Evolutionary conservation across 64 coral and sea anemone species (phyloP).

Genomic region (Dendrophyllia cribrosa): DNA sequence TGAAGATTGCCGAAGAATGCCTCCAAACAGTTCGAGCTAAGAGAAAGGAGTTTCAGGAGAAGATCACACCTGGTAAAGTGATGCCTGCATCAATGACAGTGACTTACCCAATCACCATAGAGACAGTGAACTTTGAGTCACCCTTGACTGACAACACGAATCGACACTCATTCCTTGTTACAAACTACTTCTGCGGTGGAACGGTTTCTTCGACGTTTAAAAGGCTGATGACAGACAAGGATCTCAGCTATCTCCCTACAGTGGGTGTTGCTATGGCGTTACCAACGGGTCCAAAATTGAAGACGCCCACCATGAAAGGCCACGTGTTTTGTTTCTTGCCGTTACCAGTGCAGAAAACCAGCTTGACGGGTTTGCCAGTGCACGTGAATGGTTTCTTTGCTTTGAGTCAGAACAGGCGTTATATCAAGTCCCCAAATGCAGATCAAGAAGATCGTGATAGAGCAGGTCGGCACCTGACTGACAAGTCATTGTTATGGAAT

Average conservation of each 20-base stretch:
- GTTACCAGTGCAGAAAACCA: slow-evolving; percentile 80
- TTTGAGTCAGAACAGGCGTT: slow-evolving; percentile 87
- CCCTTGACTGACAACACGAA: background rate
- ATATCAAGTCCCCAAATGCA: slow-evolving; percentile 81
- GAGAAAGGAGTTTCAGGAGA: slow-evolving; percentile 49
- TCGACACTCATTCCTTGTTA: background rate
- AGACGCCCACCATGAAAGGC: background rate
- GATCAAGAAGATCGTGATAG: slow-evolving; percentile 59
- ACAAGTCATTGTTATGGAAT: slow-evolving; percentile 82
- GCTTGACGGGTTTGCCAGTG: slow-evolving; percentile 85
- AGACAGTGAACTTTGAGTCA: background rate
- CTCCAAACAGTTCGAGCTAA: slow-evolving; percentile 25
- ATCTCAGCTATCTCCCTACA: background rate
- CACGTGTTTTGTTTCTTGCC: slow-evolving; percentile 92
- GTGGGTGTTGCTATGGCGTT: slow-evolving; percentile 12
- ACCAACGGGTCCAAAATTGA: background rate
- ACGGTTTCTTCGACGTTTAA: background rate
- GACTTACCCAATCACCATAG: background rate
- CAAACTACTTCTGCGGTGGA: background rate
- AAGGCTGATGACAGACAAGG: background rate
- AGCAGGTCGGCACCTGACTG: slow-evolving; percentile 35
- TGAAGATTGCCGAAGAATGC: slow-evolving; percentile 35
- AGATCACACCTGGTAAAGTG: slow-evolving; percentile 4
- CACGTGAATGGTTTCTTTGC: slow-evolving; percentile 96
- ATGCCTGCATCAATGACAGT: background rate